Evolutionary conservation across 2,797 vertebrate species (phyloP).

Genomic region (Sphenopsis melanotis): DNA sequence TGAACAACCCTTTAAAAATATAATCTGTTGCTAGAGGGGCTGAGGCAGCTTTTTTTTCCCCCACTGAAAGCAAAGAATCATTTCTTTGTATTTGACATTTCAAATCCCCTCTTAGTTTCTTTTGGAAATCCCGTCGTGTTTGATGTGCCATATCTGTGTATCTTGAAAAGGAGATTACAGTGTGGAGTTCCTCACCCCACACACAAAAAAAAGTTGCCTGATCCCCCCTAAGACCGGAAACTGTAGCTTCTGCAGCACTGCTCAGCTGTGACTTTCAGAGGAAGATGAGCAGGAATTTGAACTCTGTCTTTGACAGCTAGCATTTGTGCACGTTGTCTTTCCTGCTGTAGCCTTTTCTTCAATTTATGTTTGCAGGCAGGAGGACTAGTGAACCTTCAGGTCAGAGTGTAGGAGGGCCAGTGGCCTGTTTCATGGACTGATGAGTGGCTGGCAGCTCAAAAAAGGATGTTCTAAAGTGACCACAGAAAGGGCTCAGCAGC

Average conservation of each 20-base stretch:
- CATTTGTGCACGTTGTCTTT: not conserved
- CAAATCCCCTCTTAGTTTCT: slow-evolving; percentile 40
- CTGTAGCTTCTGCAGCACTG: not conserved
- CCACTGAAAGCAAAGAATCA: slow-evolving; percentile 19
- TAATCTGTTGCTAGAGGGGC: slow-evolving; percentile 31
- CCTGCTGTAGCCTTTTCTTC: not conserved
- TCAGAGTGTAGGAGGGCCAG: not conserved
- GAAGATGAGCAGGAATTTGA: not conserved
- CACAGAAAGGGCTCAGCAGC: not conserved
- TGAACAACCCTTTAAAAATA: slow-evolving; percentile 35
- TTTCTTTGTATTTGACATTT: slow-evolving; percentile 53
- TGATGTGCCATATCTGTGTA: slow-evolving; percentile 33
- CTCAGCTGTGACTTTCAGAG: not conserved
- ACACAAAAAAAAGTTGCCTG: not conserved
- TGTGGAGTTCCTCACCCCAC: not conserved
- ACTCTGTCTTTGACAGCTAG: not conserved
- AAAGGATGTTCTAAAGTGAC: not conserved
- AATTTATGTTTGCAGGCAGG: not conserved
- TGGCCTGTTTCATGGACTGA: not conserved
- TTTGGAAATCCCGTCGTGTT: not conserved
- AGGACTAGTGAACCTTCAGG: not conserved
- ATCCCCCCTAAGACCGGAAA: not conserved
- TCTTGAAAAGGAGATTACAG: slow-evolving; percentile 20
- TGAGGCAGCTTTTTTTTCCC: not conserved
- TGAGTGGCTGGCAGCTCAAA: not conserved